Conservation (phyloP, 2,113 vertebrate genomes). For the Toxotes jaculatrix region DNA sequence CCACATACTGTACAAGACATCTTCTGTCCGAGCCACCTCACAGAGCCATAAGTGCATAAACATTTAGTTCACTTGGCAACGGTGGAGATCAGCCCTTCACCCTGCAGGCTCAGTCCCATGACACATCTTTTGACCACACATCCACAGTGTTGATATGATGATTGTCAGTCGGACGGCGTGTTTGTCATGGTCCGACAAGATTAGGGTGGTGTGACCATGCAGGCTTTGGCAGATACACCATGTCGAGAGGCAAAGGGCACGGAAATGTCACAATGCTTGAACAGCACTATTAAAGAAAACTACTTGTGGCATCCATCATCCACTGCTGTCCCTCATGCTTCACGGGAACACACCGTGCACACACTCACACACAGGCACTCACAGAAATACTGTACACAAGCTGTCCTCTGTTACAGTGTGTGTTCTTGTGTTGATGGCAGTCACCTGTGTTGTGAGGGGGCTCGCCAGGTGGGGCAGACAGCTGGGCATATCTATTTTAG, state of each 20-base stretch:
- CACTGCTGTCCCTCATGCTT: slow-evolving; percentile 35
- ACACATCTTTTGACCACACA: slow-evolving; percentile 44
- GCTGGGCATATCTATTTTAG: slow-evolving; percentile 76
- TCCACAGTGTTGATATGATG: slow-evolving; percentile 26
- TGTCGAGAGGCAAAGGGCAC: slow-evolving; percentile 19
- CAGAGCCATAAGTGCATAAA: not conserved
- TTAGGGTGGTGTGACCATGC: slow-evolving; percentile 43
- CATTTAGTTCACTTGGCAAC: slow-evolving; percentile 28
- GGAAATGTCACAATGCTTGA: slow-evolving; percentile 68
- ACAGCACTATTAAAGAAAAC: slow-evolving; percentile 53
- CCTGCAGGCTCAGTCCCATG: slow-evolving; percentile 28
- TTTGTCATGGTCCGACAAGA: slow-evolving; percentile 43
- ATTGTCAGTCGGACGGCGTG: slow-evolving; percentile 1
- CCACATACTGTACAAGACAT: not conserved
- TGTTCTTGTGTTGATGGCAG: slow-evolving; percentile 55
- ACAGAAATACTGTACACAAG: slow-evolving; percentile 21
- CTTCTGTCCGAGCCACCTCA: slow-evolving; percentile 3
- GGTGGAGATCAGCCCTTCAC: slow-evolving; percentile 8
- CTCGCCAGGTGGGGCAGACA: slow-evolving; percentile 69
- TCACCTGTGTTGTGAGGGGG: slow-evolving; percentile 70
- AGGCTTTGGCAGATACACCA: slow-evolving; percentile 46
- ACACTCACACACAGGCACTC: not conserved
- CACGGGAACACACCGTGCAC: slow-evolving; percentile 8
- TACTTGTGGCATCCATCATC: slow-evolving; percentile 43
- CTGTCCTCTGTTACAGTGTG: slow-evolving; percentile 27